Evolutionary conservation across 2,888 invertebrate species (phyloP).

Genomic region (Serripes groenlandicus): DNA sequence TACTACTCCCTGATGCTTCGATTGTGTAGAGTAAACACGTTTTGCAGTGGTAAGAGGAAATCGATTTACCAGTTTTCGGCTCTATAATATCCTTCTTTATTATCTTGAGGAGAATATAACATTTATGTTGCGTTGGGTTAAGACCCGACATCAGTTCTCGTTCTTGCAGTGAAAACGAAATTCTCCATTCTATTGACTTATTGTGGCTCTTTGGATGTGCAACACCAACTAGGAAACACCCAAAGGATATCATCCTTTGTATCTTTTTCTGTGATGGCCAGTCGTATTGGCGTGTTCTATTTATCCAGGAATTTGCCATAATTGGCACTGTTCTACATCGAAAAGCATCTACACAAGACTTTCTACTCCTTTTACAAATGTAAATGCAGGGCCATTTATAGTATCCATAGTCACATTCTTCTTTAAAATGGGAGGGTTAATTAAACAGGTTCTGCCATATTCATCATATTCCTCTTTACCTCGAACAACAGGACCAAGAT

Average conservation of each 20-base stretch:
- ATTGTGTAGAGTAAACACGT: conserved; percentile 17
- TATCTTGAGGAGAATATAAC: conserved; percentile 44
- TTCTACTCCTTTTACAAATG: neutral
- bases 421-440: neutral
- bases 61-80: neutral
- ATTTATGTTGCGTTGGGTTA: conserved; percentile 30
- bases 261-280: conserved; percentile 7
- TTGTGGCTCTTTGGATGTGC: conserved; percentile 18
- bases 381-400: conserved; percentile 21
- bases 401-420: neutral
- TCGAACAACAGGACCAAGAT: neutral
- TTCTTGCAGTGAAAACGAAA: conserved; percentile 35
- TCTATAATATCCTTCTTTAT: conserved; percentile 24
- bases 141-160: conserved; percentile 34
- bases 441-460: neutral
- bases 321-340: neutral
- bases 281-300: neutral
- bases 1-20: neutral
- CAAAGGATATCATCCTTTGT: neutral
- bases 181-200: conserved; percentile 31
- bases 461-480: neutral
- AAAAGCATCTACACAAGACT: neutral
- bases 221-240: conserved; percentile 21
- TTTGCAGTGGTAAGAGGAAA: conserved; percentile 33
- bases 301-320: neutral